These are phyloP conservation scores for Bolborhynchus lineola DNA, from an alignment of 2,113 vertebrate genomes.

Conservation along the genomic window DNA sequence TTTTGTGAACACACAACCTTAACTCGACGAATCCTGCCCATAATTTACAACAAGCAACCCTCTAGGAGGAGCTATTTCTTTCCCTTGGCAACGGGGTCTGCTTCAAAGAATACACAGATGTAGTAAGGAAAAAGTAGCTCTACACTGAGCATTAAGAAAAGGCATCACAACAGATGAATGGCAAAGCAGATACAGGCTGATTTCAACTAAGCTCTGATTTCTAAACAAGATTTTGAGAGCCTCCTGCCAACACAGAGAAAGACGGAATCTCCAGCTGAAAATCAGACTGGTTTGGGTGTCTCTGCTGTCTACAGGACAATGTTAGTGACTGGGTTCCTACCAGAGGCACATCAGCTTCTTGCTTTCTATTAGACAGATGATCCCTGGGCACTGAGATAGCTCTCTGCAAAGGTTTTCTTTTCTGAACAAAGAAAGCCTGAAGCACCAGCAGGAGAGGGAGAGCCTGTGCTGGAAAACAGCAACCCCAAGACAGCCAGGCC, in stretches of 20 bases:
- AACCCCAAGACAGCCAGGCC: neutral
- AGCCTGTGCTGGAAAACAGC: neutral
- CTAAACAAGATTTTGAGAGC: neutral
- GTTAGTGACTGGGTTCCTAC: neutral
- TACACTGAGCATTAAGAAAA: accelerated
- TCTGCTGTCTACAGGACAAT: neutral
- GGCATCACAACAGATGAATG: accelerated
- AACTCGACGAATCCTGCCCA: neutral
- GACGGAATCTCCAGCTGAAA: neutral
- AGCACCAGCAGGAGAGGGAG: neutral
- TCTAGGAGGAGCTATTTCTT: conserved; percentile 5
- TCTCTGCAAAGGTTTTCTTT: neutral
- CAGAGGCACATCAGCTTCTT: neutral
- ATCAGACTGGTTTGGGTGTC: neutral
- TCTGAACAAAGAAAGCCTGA: neutral
- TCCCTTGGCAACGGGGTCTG: neutral
- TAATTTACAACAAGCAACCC: neutral
- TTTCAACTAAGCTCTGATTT: neutral
- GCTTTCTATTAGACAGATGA: neutral
- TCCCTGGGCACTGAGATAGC: no score
- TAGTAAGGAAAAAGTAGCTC: neutral
- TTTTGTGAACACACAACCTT: neutral
- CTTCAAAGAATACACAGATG: neutral
- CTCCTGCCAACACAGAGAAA: neutral
- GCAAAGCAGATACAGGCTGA: neutral